Evolutionary conservation across 2,113 vertebrate genomes (phyloP).

Genomic region (Nettapus auritus): DNA sequence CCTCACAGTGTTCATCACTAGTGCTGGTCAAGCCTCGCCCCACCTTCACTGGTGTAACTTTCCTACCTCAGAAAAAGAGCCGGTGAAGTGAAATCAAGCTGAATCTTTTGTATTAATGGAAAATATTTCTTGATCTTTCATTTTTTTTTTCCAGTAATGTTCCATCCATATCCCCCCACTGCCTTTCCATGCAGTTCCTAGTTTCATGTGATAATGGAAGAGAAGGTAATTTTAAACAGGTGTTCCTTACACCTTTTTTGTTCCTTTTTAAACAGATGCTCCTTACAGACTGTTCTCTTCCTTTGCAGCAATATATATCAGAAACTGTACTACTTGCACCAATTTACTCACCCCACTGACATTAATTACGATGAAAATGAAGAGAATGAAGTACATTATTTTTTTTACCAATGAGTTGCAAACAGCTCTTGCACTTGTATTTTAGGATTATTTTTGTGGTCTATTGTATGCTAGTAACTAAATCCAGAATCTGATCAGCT

Average conservation of each 20-base stretch:
- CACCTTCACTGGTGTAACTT: neutral
- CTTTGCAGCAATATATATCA: neutral
- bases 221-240: neutral
- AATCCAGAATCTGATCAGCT: neutral
- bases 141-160: neutral
- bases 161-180: neutral
- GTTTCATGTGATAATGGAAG: neutral
- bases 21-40: neutral
- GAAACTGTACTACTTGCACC: neutral
- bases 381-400: neutral
- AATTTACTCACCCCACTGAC: neutral
- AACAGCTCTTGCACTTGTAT: neutral
- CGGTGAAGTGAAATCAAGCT: neutral
- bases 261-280: too few relatives aligned
- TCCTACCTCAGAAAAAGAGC: neutral
- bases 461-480: neutral
- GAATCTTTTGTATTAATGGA: neutral
- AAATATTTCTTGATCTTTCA: neutral
- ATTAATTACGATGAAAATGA: neutral
- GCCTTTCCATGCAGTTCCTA: neutral
- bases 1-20: neutral
- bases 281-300: neutral
- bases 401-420: neutral
- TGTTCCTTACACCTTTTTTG: too few relatives aligned
- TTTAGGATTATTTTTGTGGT: neutral